Conservation (phyloP, 2,797 vertebrate species). For the Myiotriccus ornatus region DNA sequence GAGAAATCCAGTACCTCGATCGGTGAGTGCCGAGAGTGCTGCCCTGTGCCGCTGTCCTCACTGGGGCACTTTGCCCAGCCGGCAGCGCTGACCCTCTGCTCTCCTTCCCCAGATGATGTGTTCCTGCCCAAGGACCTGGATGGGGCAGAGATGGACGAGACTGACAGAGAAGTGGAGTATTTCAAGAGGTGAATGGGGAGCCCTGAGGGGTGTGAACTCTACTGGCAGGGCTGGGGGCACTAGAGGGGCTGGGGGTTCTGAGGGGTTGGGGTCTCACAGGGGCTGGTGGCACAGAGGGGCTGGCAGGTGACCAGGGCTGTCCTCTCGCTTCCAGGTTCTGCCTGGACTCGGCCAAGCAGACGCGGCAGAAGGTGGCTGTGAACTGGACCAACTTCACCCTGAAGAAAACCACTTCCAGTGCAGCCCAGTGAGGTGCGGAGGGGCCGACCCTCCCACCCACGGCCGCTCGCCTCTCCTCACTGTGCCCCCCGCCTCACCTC, state of each 20-base stretch:
- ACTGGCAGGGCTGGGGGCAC: not conserved
- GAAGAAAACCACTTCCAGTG: conserved; percentile 95
- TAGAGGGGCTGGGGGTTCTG: not conserved
- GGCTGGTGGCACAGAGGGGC: not conserved
- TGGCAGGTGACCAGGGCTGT: not conserved
- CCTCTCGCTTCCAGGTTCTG: conserved; percentile 85
- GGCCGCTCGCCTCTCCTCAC: conserved; percentile 54
- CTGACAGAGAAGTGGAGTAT: conserved; percentile 97
- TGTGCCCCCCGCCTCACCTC: conserved; percentile 39
- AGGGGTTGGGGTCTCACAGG: no score
- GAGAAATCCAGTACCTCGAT: conserved; percentile 87
- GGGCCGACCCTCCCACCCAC: not conserved
- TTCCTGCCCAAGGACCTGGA: conserved; percentile 98
- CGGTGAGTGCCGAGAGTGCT: conserved; percentile 70
- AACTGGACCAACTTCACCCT: conserved; percentile 99
- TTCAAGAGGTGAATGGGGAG: conserved; percentile 88
- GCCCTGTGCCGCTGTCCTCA: accelerated
- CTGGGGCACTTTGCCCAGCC: accelerated
- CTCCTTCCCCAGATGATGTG: conserved; percentile 88
- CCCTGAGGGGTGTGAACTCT: accelerated
- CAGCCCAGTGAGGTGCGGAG: conserved; percentile 87
- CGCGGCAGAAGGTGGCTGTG: conserved; percentile 96
- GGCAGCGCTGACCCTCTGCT: not conserved
- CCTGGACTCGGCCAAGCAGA: conserved; percentile 98
- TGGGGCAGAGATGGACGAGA: conserved; percentile 95